Percentiles rank a stretch among this genome's conserved stretches.
Evolutionary conservation across 30 jellyfish, hydroid and myxozoan genomes (phyloP).

Genomic region (Calvadosia cruxmelitensis): DNA sequence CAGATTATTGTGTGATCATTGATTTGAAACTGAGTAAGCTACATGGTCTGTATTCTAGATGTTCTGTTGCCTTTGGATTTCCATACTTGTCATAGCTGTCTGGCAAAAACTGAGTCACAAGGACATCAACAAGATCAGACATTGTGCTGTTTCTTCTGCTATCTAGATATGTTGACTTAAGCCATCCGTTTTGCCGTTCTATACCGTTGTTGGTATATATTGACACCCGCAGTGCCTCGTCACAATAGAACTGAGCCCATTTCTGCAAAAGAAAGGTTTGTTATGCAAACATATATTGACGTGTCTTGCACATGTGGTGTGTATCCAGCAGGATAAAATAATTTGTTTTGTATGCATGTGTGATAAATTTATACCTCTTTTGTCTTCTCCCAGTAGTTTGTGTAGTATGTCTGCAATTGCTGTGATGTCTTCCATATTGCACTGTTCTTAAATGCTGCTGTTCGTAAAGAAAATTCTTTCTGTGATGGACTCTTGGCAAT

Average conservation of each 20-base stretch:
- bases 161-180: conserved; percentile 25
- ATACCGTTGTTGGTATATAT: conserved; percentile 32
- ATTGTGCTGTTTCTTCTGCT: conserved; percentile 18
- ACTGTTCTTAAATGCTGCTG: conserved; percentile 12
- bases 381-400: conserved; percentile 5
- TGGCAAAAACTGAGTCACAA: conserved; percentile 28
- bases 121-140: conserved; percentile 21
- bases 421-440: conserved; percentile 17
- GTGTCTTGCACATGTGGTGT: too few species aligned
- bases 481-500: too few species aligned
- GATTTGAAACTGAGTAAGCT: too few species aligned
- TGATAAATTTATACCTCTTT: too few species aligned
- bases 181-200: conserved; percentile 36
- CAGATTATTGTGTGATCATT: too few species aligned
- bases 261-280: conserved; percentile 1
- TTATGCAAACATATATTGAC: neutral
- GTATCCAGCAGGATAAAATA: too few species aligned
- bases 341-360: too few species aligned
- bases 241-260: conserved; percentile 24
- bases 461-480: too few species aligned
- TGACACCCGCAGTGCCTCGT: conserved; percentile 13
- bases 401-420: conserved; percentile 5
- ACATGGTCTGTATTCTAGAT: neutral
- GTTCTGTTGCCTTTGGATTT: neutral
- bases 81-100: conserved; percentile 38